Percentiles rank a stretch among this genome's conserved stretches.
These are phyloP conservation scores for Bombus sibiricus DNA, from an alignment of 1,140 invertebrate genomes.

Conservation along the genomic window DNA sequence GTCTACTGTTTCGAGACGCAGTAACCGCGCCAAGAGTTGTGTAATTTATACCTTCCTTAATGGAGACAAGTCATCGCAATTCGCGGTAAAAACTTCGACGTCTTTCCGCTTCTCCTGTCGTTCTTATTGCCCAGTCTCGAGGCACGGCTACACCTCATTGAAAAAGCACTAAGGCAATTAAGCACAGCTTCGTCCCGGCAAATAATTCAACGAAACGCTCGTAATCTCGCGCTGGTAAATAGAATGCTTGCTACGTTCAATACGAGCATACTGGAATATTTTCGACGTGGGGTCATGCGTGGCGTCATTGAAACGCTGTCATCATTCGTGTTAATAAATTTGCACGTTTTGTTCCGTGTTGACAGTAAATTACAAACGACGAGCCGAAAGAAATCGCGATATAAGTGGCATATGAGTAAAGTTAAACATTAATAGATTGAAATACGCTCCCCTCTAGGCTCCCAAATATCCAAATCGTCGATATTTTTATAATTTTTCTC, in stretches of 20 bases:
- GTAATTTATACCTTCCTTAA: constrained; percentile 65
- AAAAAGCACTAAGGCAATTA: constrained; percentile 43
- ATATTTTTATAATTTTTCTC: too few relatives aligned
- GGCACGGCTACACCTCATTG: not conserved
- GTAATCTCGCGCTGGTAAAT: constrained; percentile 22
- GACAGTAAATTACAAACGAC: not conserved
- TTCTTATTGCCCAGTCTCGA: not conserved
- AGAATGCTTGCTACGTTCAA: not conserved
- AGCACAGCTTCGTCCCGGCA: constrained; percentile 20
- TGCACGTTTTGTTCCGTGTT: not conserved
- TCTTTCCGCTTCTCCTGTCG: constrained; percentile 30
- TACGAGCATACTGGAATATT: not conserved
- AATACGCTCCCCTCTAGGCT: too few relatives aligned
- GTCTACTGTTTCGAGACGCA: not conserved
- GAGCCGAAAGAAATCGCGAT: not conserved
- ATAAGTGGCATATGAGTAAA: too few relatives aligned
- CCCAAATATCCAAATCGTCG: too few relatives aligned
- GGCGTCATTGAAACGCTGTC: not conserved
- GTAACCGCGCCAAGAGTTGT: constrained; percentile 25
- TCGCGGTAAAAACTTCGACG: constrained; percentile 54
- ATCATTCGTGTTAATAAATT: constrained; percentile 13
- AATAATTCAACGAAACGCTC: not conserved
- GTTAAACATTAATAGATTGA: too few relatives aligned
- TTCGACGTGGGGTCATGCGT: not conserved
- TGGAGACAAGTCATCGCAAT: constrained; percentile 60